These are phyloP conservation scores for Oreochromis aureus DNA, from an alignment of 2,113 vertebrate species.

Conservation along the genomic window DNA sequence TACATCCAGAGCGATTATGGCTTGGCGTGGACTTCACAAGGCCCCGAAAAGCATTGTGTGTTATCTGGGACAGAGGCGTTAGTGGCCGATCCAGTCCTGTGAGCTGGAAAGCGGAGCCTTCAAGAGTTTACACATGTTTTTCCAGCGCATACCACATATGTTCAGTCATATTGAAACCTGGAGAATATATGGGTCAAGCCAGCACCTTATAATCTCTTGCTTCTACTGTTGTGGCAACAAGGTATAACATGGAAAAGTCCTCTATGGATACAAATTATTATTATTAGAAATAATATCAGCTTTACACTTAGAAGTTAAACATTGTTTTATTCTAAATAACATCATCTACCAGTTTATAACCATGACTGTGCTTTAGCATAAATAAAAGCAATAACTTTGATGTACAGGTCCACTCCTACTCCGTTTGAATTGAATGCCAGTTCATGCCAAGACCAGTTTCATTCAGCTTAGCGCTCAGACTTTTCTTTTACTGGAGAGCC, in stretches of 20 bases:
- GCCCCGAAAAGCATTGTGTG: neutral
- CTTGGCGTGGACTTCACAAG: neutral
- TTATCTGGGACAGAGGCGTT: neutral
- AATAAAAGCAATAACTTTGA: neutral
- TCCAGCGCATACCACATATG: neutral
- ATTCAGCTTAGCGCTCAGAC: neutral
- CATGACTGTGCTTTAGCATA: neutral
- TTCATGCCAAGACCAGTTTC: neutral
- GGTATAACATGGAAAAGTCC: neutral
- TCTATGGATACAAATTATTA: neutral
- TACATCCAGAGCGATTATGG: neutral
- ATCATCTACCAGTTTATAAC: neutral
- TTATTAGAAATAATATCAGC: neutral
- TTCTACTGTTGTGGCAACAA: neutral
- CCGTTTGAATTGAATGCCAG: neutral
- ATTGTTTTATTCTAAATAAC: neutral
- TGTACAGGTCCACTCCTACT: neutral
- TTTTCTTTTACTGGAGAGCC: fast-evolving
- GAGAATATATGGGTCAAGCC: neutral
- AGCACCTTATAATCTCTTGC: neutral
- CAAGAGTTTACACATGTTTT: neutral
- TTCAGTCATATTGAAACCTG: neutral
- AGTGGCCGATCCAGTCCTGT: neutral
- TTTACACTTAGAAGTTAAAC: neutral
- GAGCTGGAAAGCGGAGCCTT: neutral